Conservation (phyloP, 2,113 vertebrate species). For the Sitta europaea region DNA sequence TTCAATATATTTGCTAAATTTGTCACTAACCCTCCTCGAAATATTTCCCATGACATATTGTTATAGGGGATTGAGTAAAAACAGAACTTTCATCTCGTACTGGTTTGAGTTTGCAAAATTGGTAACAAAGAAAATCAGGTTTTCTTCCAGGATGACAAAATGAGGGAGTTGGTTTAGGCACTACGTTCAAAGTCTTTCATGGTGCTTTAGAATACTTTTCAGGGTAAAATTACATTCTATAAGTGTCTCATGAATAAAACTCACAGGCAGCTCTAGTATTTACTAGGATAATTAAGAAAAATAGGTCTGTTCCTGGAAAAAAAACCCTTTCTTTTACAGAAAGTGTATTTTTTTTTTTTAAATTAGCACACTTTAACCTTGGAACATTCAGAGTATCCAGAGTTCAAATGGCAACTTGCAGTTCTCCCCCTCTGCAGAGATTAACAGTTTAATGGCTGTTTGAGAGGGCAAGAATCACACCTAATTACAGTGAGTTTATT, state of each 20-base stretch:
- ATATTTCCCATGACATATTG: not conserved
- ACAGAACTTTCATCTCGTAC: not conserved
- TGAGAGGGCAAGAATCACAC: not conserved
- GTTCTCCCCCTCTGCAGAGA: not conserved
- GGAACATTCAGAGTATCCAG: not conserved
- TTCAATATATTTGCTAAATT: not conserved
- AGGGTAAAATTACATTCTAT: not conserved
- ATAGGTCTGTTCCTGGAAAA: not conserved
- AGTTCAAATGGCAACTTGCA: not conserved
- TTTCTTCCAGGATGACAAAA: not conserved
- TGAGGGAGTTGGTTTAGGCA: not conserved
- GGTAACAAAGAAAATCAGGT: accelerated
- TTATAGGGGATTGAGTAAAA: not conserved
- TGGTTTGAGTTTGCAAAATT: not conserved
- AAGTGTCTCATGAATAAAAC: not conserved
- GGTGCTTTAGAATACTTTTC: not conserved
- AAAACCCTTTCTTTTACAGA: not conserved
- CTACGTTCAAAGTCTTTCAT: not conserved
- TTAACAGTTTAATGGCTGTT: not conserved
- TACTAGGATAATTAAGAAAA: not conserved
- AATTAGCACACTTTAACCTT: not conserved
- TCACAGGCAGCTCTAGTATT: not conserved
- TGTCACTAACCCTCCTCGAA: not conserved
- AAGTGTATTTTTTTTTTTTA: not conserved
- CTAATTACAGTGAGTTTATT: not conserved